Percentiles rank a stretch among this genome's conserved stretches.
phyloP scores from a whole-genome alignment of 2,113 vertebrate genomes.

The Anseranas semipalmata region DNA sequence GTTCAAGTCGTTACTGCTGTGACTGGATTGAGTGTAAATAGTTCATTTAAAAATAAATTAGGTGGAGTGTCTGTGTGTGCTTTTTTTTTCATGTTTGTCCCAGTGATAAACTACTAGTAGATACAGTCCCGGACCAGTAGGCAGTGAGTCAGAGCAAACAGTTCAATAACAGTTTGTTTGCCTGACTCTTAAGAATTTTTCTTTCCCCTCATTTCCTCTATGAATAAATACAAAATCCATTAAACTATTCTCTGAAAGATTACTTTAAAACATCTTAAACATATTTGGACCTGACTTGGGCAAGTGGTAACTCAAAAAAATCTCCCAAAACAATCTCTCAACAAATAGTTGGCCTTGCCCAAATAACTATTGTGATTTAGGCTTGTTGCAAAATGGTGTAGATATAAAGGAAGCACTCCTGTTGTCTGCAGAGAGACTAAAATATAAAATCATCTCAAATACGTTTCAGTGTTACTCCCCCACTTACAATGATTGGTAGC shows the following conservation, averaged over 20 bases:
- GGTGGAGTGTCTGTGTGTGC: neutral
- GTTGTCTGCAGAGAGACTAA: neutral
- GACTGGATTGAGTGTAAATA: neutral
- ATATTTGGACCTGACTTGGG: neutral
- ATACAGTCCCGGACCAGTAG: neutral
- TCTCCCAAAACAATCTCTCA: neutral
- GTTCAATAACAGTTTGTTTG: neutral
- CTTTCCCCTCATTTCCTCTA: neutral
- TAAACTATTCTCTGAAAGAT: neutral
- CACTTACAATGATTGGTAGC: neutral
- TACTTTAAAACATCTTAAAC: neutral
- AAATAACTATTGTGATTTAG: neutral
- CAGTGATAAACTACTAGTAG: neutral
- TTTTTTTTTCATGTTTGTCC: neutral
- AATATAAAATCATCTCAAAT: neutral
- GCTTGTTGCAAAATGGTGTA: neutral
- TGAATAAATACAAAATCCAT: neutral
- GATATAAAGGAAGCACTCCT: neutral
- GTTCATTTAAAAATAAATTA: neutral
- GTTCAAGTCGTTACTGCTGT: neutral
- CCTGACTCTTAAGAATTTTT: neutral
- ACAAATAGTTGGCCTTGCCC: neutral
- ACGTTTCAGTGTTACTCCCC: neutral
- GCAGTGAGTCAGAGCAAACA: neutral
- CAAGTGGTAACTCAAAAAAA: neutral